phyloP scores from a whole-genome alignment of 2,888 invertebrate genomes.

The Operophtera brumata region DNA sequence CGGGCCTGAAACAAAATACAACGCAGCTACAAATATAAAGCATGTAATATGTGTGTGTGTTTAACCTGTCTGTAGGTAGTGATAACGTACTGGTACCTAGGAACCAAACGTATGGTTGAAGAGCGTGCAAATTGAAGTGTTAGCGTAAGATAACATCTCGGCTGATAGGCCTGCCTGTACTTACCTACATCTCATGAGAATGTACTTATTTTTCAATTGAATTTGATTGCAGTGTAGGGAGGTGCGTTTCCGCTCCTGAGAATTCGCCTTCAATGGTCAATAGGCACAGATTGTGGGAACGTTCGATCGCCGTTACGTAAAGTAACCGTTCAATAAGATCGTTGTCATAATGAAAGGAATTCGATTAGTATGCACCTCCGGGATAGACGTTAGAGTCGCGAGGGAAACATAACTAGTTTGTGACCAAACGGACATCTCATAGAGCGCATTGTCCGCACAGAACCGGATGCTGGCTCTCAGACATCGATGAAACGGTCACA shows the following conservation, averaged over 20 bases:
- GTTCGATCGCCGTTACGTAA: constrained; percentile 52
- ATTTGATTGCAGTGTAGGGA: constrained; percentile 29
- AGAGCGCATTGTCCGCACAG: constrained; percentile 71
- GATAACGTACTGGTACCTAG: no score
- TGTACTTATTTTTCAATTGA: constrained; percentile 29
- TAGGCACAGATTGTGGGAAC: constrained; percentile 32
- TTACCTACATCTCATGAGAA: constrained; percentile 15
- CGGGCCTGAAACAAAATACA: not conserved
- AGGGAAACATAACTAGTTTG: constrained; percentile 75
- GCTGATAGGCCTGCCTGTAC: constrained; percentile 8
- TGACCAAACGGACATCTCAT: constrained; percentile 64
- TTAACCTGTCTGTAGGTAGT: no score
- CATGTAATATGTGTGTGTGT: no score
- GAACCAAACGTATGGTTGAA: not conserved
- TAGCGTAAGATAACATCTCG: constrained; percentile 16
- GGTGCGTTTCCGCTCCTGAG: constrained; percentile 24
- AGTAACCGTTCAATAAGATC: constrained; percentile 64
- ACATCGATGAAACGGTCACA: constrained; percentile 70
- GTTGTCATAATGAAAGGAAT: constrained; percentile 64
- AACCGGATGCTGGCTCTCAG: constrained; percentile 77
- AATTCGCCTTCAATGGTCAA: constrained; percentile 21
- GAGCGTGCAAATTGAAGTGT: constrained; percentile 7
- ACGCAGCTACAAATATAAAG: not conserved
- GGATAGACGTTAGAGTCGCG: constrained; percentile 47
- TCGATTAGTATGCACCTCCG: constrained; percentile 71